A percentile compares a stretch with the other conserved stretches of the same genome.
Evolutionary conservation across 1,140 invertebrate species (phyloP).

Genomic region (Drosophila subpulchrella): DNA sequence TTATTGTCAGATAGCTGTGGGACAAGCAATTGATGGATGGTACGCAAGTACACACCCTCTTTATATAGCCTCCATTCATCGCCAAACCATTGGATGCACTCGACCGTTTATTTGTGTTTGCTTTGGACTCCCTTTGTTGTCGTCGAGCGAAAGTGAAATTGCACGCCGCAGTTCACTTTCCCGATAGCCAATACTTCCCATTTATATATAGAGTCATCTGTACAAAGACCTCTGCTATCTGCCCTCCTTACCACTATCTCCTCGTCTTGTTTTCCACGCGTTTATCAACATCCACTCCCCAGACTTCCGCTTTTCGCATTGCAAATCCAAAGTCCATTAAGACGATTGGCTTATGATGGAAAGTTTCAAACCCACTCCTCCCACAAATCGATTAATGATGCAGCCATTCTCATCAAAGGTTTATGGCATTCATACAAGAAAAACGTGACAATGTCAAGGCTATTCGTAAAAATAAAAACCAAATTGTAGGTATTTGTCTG

Average conservation of each 20-base stretch:
- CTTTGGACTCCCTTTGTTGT: constrained; percentile 10
- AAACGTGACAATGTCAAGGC: constrained; percentile 18
- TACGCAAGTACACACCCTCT: constrained; percentile 19
- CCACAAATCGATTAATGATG: constrained; percentile 42
- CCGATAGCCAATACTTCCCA: constrained; percentile 18
- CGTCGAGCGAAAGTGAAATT: constrained; percentile 16
- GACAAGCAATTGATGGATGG: constrained; percentile 9
- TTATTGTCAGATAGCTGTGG: background rate
- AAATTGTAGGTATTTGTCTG: constrained; percentile 21
- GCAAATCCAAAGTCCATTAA: constrained; percentile 27
- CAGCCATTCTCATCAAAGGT: constrained; percentile 7
- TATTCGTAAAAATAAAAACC: constrained; percentile 22
- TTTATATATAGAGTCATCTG: background rate
- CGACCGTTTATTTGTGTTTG: constrained; percentile 32
- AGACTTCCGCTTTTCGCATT: constrained; percentile 6
- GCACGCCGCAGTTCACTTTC: constrained; percentile 15
- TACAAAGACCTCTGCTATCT: constrained; percentile 10
- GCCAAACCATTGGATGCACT: background rate
- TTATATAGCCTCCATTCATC: constrained; percentile 12
- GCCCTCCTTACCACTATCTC: constrained; percentile 13
- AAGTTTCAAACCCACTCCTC: constrained; percentile 37
- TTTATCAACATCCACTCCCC: constrained; percentile 16
- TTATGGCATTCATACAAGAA: constrained; percentile 17
- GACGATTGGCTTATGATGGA: constrained; percentile 29
- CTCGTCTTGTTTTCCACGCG: constrained; percentile 5